Conservation (phyloP, 2,888 invertebrate species). For the Hemaris fuciformis region DNA sequence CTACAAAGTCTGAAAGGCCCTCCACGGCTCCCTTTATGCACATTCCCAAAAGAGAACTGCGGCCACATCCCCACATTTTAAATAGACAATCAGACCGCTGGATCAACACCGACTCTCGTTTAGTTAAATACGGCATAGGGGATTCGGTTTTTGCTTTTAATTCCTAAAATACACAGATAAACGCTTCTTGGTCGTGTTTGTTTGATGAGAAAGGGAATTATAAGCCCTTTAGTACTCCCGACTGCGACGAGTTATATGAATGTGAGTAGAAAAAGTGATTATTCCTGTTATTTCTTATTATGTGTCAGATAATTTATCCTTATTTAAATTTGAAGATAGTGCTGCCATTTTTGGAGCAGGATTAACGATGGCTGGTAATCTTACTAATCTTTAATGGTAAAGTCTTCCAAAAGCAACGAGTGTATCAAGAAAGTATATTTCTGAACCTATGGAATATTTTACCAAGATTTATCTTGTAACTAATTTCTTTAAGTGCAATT, state of each 20-base stretch:
- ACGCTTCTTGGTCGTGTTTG: background rate
- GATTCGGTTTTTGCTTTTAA: constrained; percentile 10
- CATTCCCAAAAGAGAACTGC: constrained; percentile 16
- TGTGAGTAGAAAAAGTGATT: background rate
- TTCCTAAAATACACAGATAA: background rate
- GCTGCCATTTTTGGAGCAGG: too few relatives aligned
- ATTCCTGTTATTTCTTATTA: too few relatives aligned
- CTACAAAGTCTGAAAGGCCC: constrained; percentile 18
- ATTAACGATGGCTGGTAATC: too few relatives aligned
- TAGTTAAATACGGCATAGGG: constrained; percentile 24
- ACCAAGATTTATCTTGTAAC: too few relatives aligned
- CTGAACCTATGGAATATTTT: too few relatives aligned
- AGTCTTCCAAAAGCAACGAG: too few relatives aligned
- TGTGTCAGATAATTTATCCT: too few relatives aligned
- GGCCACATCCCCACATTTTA: constrained; percentile 34
- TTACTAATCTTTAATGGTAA: too few relatives aligned
- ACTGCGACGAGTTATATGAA: background rate
- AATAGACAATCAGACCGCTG: constrained; percentile 37
- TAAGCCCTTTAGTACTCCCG: background rate
- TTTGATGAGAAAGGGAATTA: background rate
- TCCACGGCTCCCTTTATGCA: constrained; percentile 16
- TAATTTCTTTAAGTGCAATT: too few relatives aligned
- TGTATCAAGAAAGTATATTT: too few relatives aligned
- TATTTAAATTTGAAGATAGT: too few relatives aligned
- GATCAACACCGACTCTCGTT: constrained; percentile 31